These are phyloP conservation scores for Orthosia incerta DNA, from an alignment of 2,888 invertebrate species.

Conservation along the genomic window DNA sequence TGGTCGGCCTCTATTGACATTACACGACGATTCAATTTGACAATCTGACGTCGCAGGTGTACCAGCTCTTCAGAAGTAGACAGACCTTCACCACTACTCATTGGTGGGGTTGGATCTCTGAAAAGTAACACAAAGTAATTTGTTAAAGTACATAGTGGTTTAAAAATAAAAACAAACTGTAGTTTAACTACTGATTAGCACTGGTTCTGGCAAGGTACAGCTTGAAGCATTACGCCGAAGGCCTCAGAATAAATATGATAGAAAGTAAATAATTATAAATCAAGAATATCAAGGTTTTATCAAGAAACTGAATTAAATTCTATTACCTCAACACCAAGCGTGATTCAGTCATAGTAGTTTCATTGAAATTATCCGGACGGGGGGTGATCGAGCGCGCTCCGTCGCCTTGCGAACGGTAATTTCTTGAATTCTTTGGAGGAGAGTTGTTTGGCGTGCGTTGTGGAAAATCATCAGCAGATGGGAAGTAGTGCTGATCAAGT, in stretches of 20 bases:
- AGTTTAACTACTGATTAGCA: background rate
- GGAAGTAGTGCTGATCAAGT: slow-evolving; percentile 96
- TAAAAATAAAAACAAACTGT: background rate
- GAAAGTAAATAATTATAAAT: background rate
- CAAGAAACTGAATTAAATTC: slow-evolving; percentile 1
- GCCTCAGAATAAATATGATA: background rate
- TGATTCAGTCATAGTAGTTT: slow-evolving; percentile 88
- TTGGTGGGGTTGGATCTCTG: slow-evolving; percentile 93
- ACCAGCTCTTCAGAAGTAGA: slow-evolving; percentile 95
- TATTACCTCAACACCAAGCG: slow-evolving; percentile 84
- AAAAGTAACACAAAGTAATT: slow-evolving; percentile 34
- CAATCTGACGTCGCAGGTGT: slow-evolving; percentile 96
- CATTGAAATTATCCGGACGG: slow-evolving; percentile 84
- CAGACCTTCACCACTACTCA: slow-evolving; percentile 92
- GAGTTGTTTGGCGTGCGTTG: slow-evolving; percentile 78
- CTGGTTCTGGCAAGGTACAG: background rate
- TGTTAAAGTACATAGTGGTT: no score
- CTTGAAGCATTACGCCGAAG: background rate
- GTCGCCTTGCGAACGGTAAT: slow-evolving; percentile 83
- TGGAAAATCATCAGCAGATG: slow-evolving; percentile 92
- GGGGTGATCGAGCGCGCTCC: slow-evolving; percentile 83
- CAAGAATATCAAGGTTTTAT: background rate
- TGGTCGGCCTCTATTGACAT: slow-evolving; percentile 97
- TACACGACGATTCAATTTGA: slow-evolving; percentile 96
- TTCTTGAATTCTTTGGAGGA: slow-evolving; percentile 81